phyloP scores from a whole-genome alignment of 2,113 vertebrate species.

The Crocuta crocuta region DNA sequence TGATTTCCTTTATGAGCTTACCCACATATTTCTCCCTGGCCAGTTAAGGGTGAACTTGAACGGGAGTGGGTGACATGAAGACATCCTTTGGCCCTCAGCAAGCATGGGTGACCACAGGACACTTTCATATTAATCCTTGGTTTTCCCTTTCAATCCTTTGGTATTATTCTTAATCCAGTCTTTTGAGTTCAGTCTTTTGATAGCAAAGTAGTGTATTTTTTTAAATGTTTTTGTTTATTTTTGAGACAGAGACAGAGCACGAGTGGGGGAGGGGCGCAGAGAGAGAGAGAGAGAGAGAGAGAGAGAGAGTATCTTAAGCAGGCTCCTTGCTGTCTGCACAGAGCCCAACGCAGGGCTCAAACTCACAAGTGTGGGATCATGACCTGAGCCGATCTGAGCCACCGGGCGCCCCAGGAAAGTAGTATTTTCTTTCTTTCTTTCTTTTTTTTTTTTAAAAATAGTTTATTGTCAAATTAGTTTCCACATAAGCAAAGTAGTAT shows the following conservation, averaged over 20 bases:
- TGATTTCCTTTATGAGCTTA: conserved; percentile 12
- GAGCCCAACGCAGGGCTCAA: no score
- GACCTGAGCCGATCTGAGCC: no score
- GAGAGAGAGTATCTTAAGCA: no score
- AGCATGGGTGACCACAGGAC: not conserved
- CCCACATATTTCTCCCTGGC: not conserved
- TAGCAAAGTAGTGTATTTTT: not conserved
- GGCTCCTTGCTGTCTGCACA: no score
- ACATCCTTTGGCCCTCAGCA: not conserved
- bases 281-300: no score
- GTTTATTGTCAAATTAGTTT: no score
- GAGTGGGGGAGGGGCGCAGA: no score
- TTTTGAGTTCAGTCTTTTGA: not conserved
- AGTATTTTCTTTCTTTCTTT: not conserved
- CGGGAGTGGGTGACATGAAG: not conserved
- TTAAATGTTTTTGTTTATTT: no score
- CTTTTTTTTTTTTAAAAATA: no score
- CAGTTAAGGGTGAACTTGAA: not conserved
- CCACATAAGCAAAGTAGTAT: not conserved
- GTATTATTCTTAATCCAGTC: not conserved
- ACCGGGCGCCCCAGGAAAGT: not conserved
- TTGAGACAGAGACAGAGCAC: no score
- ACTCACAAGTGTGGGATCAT: no score
- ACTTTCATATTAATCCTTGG: not conserved
- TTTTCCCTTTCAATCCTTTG: not conserved